Conservation (phyloP, 2,113 vertebrate species). For the Oreamnos americanus region DNA sequence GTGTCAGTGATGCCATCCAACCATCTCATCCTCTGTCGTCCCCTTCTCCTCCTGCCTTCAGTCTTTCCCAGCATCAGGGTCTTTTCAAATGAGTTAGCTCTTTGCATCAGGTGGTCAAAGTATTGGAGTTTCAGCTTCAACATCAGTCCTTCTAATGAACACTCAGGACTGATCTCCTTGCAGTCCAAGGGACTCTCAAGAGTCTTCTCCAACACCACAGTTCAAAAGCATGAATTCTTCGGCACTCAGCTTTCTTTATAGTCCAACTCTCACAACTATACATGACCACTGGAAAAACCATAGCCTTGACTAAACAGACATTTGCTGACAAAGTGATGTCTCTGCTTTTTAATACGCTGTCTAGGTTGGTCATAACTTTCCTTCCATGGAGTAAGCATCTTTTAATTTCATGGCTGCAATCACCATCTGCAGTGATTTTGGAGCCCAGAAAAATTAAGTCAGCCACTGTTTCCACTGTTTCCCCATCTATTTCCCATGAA, state of each 20-base stretch:
- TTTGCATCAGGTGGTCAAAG: background rate
- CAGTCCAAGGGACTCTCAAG: accelerated
- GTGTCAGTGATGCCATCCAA: background rate
- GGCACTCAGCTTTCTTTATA: background rate
- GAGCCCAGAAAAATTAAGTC: too few species aligned
- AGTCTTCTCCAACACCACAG: background rate
- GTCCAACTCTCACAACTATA: background rate
- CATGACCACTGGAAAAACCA: background rate
- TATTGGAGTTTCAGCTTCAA: background rate
- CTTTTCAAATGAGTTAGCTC: background rate
- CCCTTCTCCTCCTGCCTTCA: background rate
- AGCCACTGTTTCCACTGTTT: too few species aligned
- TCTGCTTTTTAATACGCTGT: background rate
- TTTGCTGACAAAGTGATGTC: background rate
- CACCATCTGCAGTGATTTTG: background rate
- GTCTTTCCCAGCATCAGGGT: background rate
- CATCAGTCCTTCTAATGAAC: background rate
- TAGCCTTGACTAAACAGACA: background rate
- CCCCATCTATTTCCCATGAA: background rate
- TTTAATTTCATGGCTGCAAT: background rate
- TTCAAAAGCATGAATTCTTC: background rate
- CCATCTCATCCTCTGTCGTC: background rate
- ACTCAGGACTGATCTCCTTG: background rate
- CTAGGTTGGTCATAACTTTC: background rate
- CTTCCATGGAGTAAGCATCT: background rate